Evolutionary conservation across 1,140 invertebrate species (phyloP), one percentile per base, ranked within the genome.

Genomic region (Cyphomyrmex costatus): DNA sequence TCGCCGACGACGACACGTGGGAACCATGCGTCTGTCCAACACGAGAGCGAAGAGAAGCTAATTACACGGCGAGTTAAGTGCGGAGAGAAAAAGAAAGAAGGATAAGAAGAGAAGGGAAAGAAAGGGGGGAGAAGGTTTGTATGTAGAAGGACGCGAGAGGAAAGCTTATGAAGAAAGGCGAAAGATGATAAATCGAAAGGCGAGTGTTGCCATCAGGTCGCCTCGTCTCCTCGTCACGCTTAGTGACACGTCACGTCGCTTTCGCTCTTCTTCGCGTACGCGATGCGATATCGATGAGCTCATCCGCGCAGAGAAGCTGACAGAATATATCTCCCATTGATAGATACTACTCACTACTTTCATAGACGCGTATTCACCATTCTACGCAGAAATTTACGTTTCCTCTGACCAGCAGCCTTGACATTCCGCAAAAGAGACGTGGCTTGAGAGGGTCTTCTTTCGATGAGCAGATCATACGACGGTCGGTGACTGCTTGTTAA

Each of bases 351-450:
- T 21, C 21, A 16, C 36, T 33, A 71, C 33, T 51, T 53, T 80
- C 49, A 30, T 21, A 70, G 56, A 65, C 58, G 30, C 53, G 87
- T 77, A 14, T 56, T 87, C 60, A 36, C 78, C 74, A 60, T 86
- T 86, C 71, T 53, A 42, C 88, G 84, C 77, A 88, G 60, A 85
- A 89, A 86, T 89, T 86, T 89, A 83, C 78, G 77, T 56, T 89
- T 27, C 83, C 14, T 56, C n/a, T 16, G 65, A 65, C 56, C 42
- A 46, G 14, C 65, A 89, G 82, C 86, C 88, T 91, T 92, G 86
- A 85, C 90, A 91, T 91, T 91, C 90, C 85, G 24, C 58, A 42
- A 24, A 53, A 68, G 49, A 66, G 68, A 89, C 88, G 88, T 92
- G 82, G 85, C 87, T 51, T 14, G 49, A 58, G 14, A 86, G 46